phyloP scores from a whole-genome alignment of 2,797 vertebrate genomes.

The Dendrocincla fuliginosa region DNA sequence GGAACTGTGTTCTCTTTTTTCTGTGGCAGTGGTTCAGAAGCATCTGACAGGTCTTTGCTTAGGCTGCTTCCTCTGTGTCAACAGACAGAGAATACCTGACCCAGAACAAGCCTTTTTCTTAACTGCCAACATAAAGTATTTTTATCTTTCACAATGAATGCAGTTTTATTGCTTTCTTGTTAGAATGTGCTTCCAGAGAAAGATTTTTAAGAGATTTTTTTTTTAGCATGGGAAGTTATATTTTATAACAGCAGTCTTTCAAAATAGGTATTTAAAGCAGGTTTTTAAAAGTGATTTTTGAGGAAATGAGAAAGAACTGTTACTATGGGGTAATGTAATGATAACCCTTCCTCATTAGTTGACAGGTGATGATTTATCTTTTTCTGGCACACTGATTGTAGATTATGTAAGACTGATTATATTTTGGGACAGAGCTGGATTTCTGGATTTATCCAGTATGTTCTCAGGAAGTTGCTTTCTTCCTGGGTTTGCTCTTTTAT shows the following conservation, averaged over 20 bases:
- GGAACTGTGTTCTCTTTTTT: neutral
- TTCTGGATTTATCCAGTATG: slow-evolving; percentile 16
- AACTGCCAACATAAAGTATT: neutral
- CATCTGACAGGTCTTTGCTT: neutral
- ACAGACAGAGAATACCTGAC: neutral
- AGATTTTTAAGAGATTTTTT: neutral
- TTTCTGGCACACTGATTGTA: neutral
- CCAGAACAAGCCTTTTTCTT: neutral
- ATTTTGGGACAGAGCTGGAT: neutral
- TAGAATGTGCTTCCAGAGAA: neutral
- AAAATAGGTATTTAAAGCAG: neutral
- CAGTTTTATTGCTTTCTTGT: neutral
- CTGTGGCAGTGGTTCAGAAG: neutral
- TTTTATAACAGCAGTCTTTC: neutral
- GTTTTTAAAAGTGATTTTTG: neutral
- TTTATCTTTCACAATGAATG: neutral
- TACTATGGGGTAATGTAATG: neutral
- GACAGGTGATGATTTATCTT: slow-evolving; percentile 35
- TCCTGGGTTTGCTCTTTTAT: neutral
- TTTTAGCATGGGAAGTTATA: neutral
- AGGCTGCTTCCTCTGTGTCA: neutral
- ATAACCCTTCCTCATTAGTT: slow-evolving; percentile 13
- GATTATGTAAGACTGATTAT: neutral
- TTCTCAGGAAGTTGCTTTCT: neutral
- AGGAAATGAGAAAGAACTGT: neutral